These are phyloP conservation scores for Cryptocheilus praepositus DNA, from an alignment of 2,888 invertebrate species.

Conservation along the genomic window DNA sequence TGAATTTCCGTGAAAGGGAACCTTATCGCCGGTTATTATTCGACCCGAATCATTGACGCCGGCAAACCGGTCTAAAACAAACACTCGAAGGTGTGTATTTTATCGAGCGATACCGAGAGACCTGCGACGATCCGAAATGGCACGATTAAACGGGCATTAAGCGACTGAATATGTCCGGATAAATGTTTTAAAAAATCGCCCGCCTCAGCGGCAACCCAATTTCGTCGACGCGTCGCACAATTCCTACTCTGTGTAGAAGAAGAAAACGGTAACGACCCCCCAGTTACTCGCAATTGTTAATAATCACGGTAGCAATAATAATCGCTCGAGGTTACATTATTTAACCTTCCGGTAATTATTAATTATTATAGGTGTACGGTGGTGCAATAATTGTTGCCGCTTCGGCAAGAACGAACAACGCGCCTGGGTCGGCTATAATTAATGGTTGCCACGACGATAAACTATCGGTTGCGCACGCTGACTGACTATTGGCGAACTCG, in stretches of 20 bases:
- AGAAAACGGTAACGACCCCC: neutral
- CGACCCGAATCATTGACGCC: conserved; percentile 46
- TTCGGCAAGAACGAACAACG: conserved; percentile 36
- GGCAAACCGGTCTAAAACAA: conserved; percentile 28
- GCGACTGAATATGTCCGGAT: neutral
- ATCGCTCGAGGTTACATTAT: conserved; percentile 33
- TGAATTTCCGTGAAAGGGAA: conserved; percentile 25
- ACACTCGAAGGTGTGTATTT: conserved; percentile 43
- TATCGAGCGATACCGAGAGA: conserved; percentile 40
- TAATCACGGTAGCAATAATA: conserved; percentile 31
- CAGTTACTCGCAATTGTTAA: conserved; percentile 3
- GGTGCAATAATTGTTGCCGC: conserved; percentile 32
- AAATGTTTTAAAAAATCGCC: neutral
- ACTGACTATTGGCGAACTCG: conserved; percentile 23
- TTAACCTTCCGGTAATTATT: conserved; percentile 36
- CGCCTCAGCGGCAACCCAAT: neutral
- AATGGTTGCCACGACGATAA: conserved; percentile 33
- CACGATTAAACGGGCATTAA: too few species aligned
- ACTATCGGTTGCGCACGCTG: conserved; percentile 19
- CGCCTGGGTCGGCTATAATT: conserved; percentile 31
- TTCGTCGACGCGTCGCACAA: neutral
- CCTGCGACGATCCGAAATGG: conserved; percentile 7
- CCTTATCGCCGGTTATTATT: conserved; percentile 50
- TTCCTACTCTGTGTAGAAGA: neutral
- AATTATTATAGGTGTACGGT: conserved; percentile 30